Conservation (phyloP, 2,888 invertebrate genomes). For the Drosophila bunnanda region DNA sequence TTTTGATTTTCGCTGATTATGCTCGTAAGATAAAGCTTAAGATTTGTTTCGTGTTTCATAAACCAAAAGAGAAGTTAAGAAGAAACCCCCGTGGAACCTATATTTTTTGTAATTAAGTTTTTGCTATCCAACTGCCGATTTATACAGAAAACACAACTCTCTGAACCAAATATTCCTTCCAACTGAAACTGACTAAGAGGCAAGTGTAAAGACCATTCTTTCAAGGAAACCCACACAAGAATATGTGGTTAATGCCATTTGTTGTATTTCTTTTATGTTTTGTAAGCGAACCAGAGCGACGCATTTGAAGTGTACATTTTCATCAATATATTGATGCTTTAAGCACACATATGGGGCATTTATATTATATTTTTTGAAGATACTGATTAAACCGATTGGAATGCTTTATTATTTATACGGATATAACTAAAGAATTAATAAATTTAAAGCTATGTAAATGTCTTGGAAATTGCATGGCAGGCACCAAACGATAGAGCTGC, state of each 20-base stretch:
- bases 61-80: slow-evolving; percentile 37
- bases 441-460: slow-evolving; percentile 62
- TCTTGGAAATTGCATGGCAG: slow-evolving; percentile 53
- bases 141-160: slow-evolving; percentile 6
- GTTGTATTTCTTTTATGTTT: slow-evolving; percentile 54
- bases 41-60: slow-evolving; percentile 61
- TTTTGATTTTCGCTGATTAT: slow-evolving; percentile 50
- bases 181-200: slow-evolving; percentile 27
- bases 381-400: slow-evolving; percentile 15
- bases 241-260: slow-evolving; percentile 46
- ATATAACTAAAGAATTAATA: slow-evolving; percentile 34
- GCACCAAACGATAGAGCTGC: slow-evolving; percentile 32
- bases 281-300: slow-evolving; percentile 56
- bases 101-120: slow-evolving; percentile 20
- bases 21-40: slow-evolving; percentile 54
- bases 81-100: background rate
- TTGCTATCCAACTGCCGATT: slow-evolving; percentile 38
- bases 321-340: slow-evolving; percentile 62
- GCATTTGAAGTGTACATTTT: slow-evolving; percentile 75
- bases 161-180: slow-evolving; percentile 36
- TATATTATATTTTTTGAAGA: slow-evolving; percentile 54
- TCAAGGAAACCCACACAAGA: slow-evolving; percentile 3
- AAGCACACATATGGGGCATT: slow-evolving; percentile 63
- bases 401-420: slow-evolving; percentile 62
- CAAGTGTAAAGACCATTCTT: slow-evolving; percentile 41